Evolutionary conservation across 2,797 vertebrate species (phyloP), one percentile per base, ranked within the genome.

Genomic region (Bucorvus abyssinicus): DNA sequence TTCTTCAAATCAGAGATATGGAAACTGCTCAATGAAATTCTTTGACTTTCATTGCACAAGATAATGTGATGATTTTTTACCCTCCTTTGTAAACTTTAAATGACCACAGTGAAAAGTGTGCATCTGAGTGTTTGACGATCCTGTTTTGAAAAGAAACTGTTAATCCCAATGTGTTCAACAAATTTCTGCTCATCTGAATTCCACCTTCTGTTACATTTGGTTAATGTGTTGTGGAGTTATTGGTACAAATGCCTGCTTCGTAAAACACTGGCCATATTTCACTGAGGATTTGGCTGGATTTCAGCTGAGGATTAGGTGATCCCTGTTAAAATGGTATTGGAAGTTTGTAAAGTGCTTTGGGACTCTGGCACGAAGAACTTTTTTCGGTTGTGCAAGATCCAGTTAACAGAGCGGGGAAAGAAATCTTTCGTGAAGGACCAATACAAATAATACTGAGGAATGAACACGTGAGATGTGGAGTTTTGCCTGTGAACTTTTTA

Each of bases 261-360:
- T 49, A 42, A 87, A 88, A 63, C 30, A 16, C 47, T 73, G 81
- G 27, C 56, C 15, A 0, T 63, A 15, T 92, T 96, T 82, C 42
- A 23, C 27, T 30, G 81, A 89, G 60, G 73, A 56, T 13, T 65
- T 93, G 84, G 81, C 78, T 96, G 86, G 40, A 40, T 92, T 80
- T 93, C 87, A 84, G 19, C 3, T 44, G 56, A 90, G 83, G 63
- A 92, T 93, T 95, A 87, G 47, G 20, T 89, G 81, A 80, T 34
- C 63, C 60, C 14, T 24, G 24, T 67, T 89, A 79, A 82, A 93
- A 92, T 64, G 77, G n/a, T 30, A 23, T 78, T 84, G 94, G 7
- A 38, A 73, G 30, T 91, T 84, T 69, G 8, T 69, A 4, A 89
- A 70, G 56, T 67, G 74, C 56, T 92, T 59, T 90, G 55, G 55